A percentile compares a stretch with the other conserved stretches of the same genome.
These are phyloP conservation scores for Phoenicopterus ruber DNA, from an alignment of 2,113 vertebrate species.

Conservation along the genomic window DNA sequence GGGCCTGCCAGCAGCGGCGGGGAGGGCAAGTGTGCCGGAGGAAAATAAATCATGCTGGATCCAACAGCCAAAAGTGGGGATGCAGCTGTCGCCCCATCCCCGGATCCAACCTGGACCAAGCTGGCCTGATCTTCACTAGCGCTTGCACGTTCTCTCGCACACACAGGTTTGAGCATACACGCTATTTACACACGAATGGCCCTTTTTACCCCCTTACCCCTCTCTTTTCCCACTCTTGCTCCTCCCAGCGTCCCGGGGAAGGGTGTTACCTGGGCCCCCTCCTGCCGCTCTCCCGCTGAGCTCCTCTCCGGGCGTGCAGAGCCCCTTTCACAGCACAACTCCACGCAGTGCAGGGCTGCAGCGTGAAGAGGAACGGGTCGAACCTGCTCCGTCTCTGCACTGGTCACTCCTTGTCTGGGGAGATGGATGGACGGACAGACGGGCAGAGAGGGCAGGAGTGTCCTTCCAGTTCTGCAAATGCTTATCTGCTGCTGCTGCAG, in stretches of 20 bases:
- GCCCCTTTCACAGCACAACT: neutral
- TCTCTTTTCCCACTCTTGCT: neutral
- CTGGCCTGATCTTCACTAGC: neutral
- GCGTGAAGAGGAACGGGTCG: fast-evolving
- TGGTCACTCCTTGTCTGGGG: neutral
- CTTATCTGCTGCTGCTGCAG: neutral
- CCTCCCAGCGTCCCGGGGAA: neutral
- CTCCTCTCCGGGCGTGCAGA: fast-evolving
- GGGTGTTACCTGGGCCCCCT: neutral
- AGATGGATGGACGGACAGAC: fast-evolving
- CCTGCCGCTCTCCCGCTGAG: fast-evolving
- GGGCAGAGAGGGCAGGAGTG: neutral
- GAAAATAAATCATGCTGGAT: fast-evolving
- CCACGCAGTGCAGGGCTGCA: neutral
- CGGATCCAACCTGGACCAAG: fast-evolving
- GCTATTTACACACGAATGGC: fast-evolving
- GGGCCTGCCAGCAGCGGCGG: neutral
- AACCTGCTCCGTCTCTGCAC: neutral
- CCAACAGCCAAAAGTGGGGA: fast-evolving
- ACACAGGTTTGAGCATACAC: fast-evolving
- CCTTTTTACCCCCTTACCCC: neutral
- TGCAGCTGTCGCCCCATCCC: fast-evolving
- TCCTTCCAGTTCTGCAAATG: neutral
- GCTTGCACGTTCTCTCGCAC: fast-evolving
- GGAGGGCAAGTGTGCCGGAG: fast-evolving